Percentiles rank a stretch among this genome's conserved stretches.
Evolutionary conservation across 1,140 invertebrate genomes (phyloP).

Genomic region (Calephelis virginiensis): DNA sequence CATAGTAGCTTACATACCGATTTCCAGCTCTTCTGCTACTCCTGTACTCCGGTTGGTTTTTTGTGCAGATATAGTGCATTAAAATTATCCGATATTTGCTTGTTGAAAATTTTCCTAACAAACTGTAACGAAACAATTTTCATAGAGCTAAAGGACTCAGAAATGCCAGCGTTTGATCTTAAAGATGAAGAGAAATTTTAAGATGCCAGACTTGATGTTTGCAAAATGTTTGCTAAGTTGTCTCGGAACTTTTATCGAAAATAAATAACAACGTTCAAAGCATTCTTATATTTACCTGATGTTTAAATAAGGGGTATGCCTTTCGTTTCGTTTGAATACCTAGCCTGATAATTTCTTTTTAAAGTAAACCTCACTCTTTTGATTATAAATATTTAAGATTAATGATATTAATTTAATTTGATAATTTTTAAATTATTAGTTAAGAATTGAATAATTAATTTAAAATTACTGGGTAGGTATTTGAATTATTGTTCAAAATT

Average conservation of each 20-base stretch:
- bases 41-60: too few relatives aligned
- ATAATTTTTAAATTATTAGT: too few relatives aligned
- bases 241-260: neutral
- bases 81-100: too few relatives aligned
- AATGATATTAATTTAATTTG: too few relatives aligned
- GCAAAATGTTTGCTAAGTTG: neutral
- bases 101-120: neutral
- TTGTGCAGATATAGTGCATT: too few relatives aligned
- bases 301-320: neutral
- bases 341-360: too few relatives aligned
- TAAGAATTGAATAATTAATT: too few relatives aligned
- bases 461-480: neutral
- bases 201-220: neutral
- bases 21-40: too few relatives aligned
- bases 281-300: neutral
- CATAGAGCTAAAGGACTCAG: neutral
- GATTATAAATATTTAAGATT: too few relatives aligned
- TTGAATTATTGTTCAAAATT: too few relatives aligned
- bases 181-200: constrained; percentile 4
- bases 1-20: too few relatives aligned
- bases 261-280: neutral
- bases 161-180: constrained; percentile 4
- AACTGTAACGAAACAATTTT: neutral
- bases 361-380: too few relatives aligned
- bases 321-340: neutral